Evolutionary conservation across 2,113 vertebrate genomes (phyloP).

Genomic region (Trogon melanurus): DNA sequence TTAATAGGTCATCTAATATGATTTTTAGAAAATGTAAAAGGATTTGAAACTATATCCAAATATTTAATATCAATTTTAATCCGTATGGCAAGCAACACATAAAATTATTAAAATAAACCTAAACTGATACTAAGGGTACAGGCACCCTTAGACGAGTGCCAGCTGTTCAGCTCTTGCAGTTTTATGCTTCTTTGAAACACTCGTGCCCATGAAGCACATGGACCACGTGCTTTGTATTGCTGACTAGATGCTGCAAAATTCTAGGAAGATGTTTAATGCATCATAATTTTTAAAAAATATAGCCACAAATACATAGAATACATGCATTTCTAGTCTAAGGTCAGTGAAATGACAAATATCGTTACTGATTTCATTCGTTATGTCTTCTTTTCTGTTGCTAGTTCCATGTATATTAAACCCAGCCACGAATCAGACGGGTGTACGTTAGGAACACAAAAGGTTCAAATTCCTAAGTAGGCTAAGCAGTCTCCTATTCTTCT

Average conservation of each 20-base stretch:
- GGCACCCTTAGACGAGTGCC: background rate
- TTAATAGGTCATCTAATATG: background rate
- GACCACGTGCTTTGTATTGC: background rate
- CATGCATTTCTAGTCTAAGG: background rate
- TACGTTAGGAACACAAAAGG: background rate
- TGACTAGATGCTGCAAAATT: background rate
- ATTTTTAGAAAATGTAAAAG: background rate
- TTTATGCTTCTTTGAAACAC: background rate
- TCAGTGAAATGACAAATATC: background rate
- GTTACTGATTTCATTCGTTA: background rate
- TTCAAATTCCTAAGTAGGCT: background rate
- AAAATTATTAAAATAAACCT: conserved; percentile 1
- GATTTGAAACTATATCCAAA: conserved; percentile 6
- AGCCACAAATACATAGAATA: background rate
- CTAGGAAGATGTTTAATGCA: background rate
- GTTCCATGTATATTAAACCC: background rate
- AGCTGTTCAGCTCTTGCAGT: conserved; percentile 35
- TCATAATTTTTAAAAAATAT: background rate
- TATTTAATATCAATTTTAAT: conserved; percentile 27
- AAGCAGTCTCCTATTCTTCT: background rate
- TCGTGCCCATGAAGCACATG: fast-evolving
- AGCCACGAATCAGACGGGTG: background rate
- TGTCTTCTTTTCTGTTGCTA: background rate
- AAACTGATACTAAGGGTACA: background rate
- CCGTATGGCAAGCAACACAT: conserved; percentile 29